Conservation (phyloP, 2,797 vertebrate genomes). For the Sebastes jordani region DNA sequence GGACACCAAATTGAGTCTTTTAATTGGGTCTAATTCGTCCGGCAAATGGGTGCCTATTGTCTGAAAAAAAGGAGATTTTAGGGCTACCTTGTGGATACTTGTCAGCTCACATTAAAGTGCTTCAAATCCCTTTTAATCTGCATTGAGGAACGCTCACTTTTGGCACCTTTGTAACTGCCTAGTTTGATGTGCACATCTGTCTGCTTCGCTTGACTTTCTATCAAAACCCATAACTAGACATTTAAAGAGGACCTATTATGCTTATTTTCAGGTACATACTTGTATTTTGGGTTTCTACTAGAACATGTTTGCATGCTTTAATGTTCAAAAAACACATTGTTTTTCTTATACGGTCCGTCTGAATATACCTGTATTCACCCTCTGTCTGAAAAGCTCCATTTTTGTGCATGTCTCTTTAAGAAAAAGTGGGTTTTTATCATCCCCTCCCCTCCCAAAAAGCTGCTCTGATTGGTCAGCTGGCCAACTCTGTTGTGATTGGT, state of each 20-base stretch:
- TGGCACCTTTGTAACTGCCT: conserved; percentile 19
- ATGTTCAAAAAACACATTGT: not conserved
- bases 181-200: conserved; percentile 21
- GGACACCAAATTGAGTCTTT: conserved; percentile 44
- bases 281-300: not conserved
- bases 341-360: too few species aligned
- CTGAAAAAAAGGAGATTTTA: conserved; percentile 22
- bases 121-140: conserved; percentile 63
- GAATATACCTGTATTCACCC: too few species aligned
- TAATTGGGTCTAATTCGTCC: conserved; percentile 65
- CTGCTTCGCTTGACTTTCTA: not conserved
- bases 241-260: not conserved
- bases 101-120: conserved; percentile 38
- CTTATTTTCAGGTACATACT: not conserved
- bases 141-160: conserved; percentile 30
- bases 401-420: too few species aligned
- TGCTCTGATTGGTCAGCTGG: too few species aligned
- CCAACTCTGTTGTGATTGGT: too few species aligned
- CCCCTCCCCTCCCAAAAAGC: too few species aligned
- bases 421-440: too few species aligned
- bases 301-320: not conserved
- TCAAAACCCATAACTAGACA: not conserved
- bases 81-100: too few species aligned
- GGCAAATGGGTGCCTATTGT: conserved; percentile 32
- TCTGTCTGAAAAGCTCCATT: too few species aligned